A percentile compares a stretch with the other conserved stretches of the same genome.
Conservation (phyloP, 2,797 vertebrate genomes). For the Sphenodon punctatus region DNA sequence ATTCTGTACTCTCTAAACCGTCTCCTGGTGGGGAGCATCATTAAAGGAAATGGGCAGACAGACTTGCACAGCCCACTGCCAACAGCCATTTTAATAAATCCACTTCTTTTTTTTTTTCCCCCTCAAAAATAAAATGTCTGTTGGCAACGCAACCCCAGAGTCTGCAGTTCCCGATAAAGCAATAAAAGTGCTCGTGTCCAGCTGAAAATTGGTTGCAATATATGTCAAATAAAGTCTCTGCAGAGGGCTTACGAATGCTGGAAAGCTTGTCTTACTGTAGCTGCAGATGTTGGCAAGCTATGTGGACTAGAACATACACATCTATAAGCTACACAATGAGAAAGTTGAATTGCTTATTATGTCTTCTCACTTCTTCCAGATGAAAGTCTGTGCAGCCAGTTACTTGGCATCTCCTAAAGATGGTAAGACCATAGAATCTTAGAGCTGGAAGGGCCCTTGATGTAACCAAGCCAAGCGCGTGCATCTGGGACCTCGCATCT, state of each 20-base stretch:
- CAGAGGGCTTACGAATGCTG: background rate
- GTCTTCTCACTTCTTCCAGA: background rate
- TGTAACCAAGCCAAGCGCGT: too few relatives aligned
- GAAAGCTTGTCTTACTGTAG: background rate
- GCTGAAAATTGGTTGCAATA: background rate
- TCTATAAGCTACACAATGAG: background rate
- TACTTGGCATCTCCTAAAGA: background rate
- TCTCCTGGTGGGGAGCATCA: accelerated
- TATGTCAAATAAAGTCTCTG: background rate
- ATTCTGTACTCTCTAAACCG: background rate
- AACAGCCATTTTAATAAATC: background rate
- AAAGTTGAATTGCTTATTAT: background rate
- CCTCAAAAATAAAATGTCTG: background rate
- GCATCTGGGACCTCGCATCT: too few relatives aligned
- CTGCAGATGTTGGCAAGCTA: background rate
- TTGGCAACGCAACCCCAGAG: background rate
- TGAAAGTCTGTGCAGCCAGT: too few relatives aligned
- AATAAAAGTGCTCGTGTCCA: accelerated
- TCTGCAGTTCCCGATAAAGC: background rate
- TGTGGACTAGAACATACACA: background rate
- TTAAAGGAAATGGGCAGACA: background rate
- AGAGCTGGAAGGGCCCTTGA: too few relatives aligned
- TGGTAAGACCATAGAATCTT: background rate
- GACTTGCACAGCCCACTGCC: background rate
- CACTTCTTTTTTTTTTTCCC: background rate